These are phyloP conservation scores for Rhingia rostrata DNA, from an alignment of 2,888 invertebrate species.

Conservation along the genomic window DNA sequence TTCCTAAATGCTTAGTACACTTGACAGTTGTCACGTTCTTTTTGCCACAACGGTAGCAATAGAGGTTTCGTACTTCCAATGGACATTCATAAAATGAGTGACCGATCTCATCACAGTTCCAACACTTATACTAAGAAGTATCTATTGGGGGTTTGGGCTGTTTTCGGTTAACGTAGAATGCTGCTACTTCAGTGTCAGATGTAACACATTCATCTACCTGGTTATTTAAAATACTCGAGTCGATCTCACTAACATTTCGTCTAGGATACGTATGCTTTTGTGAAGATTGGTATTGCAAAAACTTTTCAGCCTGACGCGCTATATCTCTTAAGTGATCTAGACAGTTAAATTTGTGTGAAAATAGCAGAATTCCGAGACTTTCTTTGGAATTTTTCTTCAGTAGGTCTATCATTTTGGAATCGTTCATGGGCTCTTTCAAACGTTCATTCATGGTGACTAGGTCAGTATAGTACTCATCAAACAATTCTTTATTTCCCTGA, in stretches of 20 bases:
- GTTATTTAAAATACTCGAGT: not conserved
- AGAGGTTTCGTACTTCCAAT: not conserved
- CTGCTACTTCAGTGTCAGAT: not conserved
- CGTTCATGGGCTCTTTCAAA: not conserved
- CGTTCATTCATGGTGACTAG: slow-evolving; percentile 17
- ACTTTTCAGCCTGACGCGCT: not conserved
- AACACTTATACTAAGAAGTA: not conserved
- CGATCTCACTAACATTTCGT: not conserved
- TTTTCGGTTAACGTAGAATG: not conserved
- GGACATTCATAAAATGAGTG: slow-evolving; percentile 8
- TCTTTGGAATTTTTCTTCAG: not conserved
- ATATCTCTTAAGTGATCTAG: slow-evolving; percentile 1
- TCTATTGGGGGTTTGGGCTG: not conserved
- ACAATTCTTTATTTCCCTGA: slow-evolving; percentile 41
- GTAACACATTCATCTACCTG: not conserved
- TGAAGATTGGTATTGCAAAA: not conserved
- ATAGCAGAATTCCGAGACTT: not conserved
- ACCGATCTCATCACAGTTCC: slow-evolving; percentile 2
- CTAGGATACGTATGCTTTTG: not conserved
- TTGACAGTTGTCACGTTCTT: slow-evolving; percentile 4
- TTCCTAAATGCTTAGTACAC: slow-evolving; percentile 1
- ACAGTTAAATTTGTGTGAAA: not conserved
- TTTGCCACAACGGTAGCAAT: not conserved
- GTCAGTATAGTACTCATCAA: slow-evolving; percentile 32
- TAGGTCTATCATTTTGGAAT: not conserved